Conservation (phyloP, 2,888 invertebrate species). For the Polyommatus icarus region DNA sequence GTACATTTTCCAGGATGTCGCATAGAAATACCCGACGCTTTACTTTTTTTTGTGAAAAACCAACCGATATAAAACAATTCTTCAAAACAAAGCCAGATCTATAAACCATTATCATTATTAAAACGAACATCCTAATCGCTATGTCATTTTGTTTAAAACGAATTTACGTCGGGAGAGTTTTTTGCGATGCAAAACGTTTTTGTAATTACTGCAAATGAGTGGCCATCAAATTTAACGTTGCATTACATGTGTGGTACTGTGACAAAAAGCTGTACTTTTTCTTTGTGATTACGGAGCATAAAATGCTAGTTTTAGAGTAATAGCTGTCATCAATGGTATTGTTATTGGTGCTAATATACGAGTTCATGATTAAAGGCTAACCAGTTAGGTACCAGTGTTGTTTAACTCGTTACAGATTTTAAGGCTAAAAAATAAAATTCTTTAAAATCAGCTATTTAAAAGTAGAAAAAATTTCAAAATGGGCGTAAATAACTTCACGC, state of each 20-base stretch:
- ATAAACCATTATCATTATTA: neutral
- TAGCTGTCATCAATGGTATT: neutral
- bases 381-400: no score
- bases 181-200: slow-evolving; percentile 13
- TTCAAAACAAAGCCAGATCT: no score
- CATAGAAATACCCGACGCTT: no score
- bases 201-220: slow-evolving; percentile 7
- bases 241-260: neutral
- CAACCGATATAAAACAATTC: no score
- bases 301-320: neutral
- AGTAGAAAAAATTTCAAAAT: no score
- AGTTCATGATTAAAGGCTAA: no score
- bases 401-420: no score
- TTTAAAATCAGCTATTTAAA: no score
- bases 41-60: no score
- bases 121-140: slow-evolving; percentile 10
- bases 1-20: no score
- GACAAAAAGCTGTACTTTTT: neutral
- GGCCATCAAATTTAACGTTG: neutral
- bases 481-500: no score
- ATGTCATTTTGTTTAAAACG: neutral
- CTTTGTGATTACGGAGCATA: neutral
- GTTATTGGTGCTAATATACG: neutral
- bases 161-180: neutral
- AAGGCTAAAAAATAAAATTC: no score